Evolutionary conservation across 2,888 invertebrate genomes (phyloP).

Genomic region (Lasius platythorax): DNA sequence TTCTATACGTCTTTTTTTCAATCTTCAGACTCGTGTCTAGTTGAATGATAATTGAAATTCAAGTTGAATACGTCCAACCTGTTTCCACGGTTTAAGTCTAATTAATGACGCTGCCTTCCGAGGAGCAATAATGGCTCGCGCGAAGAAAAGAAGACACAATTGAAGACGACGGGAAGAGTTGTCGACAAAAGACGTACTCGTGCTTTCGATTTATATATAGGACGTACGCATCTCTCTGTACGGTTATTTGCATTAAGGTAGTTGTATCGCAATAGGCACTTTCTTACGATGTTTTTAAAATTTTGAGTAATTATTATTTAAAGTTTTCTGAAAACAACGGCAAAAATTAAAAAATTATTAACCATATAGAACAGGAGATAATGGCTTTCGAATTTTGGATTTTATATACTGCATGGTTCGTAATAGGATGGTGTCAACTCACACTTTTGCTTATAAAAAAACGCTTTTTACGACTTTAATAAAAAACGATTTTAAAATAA

Average conservation of each 20-base stretch:
- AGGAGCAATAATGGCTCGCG: conserved; percentile 53
- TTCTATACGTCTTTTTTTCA: neutral
- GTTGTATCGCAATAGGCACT: too few species aligned
- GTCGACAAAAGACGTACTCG: conserved; percentile 43
- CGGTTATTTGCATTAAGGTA: conserved; percentile 52
- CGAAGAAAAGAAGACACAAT: conserved; percentile 36
- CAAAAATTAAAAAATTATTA: too few species aligned
- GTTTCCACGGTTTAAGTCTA: conserved; percentile 59
- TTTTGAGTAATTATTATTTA: too few species aligned
- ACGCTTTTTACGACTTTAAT: too few species aligned
- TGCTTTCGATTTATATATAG: conserved; percentile 20
- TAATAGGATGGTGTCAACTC: too few species aligned
- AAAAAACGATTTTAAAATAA: too few species aligned
- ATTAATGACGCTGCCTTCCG: conserved; percentile 53
- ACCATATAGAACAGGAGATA: too few species aligned
- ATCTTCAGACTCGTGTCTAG: neutral
- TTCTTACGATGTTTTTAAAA: too few species aligned
- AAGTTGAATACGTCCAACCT: conserved; percentile 29
- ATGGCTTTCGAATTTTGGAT: too few species aligned
- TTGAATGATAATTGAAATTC: conserved; percentile 45
- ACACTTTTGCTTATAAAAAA: too few species aligned
- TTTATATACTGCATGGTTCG: too few species aligned
- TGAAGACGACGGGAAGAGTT: neutral
- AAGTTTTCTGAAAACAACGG: too few species aligned
- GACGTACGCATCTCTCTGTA: neutral